Conservation (phyloP, 2,888 invertebrate genomes). For the Lithophane leautieri region DNA sequence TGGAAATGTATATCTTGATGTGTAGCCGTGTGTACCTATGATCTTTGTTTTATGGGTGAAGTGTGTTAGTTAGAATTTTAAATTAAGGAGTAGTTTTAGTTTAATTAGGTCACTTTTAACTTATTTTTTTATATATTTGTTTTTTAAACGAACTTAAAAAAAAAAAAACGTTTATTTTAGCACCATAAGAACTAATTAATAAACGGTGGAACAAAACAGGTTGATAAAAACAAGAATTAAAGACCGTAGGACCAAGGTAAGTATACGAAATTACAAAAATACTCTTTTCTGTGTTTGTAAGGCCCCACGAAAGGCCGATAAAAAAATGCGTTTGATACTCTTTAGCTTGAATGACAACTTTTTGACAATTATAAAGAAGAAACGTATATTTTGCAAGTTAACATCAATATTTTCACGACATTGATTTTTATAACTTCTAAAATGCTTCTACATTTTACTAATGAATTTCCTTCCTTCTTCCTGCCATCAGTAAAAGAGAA, state of each 20-base stretch:
- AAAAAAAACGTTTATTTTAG: too few relatives aligned
- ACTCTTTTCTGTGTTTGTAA: background rate
- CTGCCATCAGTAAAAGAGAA: too few relatives aligned
- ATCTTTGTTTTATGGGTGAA: background rate
- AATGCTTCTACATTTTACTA: slow-evolving; percentile 2
- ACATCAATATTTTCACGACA: slow-evolving; percentile 23
- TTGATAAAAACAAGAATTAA: too few relatives aligned
- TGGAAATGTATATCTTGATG: too few relatives aligned
- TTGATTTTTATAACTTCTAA: slow-evolving; percentile 13
- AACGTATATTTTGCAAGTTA: slow-evolving; percentile 19
- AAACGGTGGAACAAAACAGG: too few relatives aligned
- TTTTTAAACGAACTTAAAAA: too few relatives aligned
- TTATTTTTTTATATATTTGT: too few relatives aligned
- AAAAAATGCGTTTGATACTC: slow-evolving; percentile 12
- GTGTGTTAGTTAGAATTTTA: background rate
- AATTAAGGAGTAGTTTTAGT: background rate
- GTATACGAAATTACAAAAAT: background rate
- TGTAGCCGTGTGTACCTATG: too few relatives aligned
- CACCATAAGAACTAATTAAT: too few relatives aligned
- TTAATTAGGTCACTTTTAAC: too few relatives aligned
- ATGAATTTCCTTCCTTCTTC: slow-evolving; percentile 13
- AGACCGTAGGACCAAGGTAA: background rate
- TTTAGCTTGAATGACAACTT: slow-evolving; percentile 22
- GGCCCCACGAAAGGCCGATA: slow-evolving; percentile 5
- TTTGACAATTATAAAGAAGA: slow-evolving; percentile 20